phyloP scores from a whole-genome alignment of 2,797 vertebrate genomes.

The Babyrousa celebensis region DNA sequence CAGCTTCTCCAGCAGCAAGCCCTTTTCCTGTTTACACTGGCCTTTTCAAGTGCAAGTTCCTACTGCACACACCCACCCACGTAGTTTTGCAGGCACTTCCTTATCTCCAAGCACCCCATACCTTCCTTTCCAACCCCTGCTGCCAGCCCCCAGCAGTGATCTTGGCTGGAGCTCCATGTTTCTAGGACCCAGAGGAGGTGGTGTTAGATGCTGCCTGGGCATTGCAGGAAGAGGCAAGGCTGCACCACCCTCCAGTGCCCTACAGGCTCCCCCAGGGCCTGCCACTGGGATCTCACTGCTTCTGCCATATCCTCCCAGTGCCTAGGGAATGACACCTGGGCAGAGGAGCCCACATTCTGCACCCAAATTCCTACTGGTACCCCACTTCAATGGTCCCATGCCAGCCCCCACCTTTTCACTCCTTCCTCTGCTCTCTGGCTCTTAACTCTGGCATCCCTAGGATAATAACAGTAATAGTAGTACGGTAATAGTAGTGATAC shows the following conservation, averaged over 20 bases:
- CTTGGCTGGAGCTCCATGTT: background rate
- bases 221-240: background rate
- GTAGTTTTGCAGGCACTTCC: background rate
- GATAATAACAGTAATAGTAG: background rate
- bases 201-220: background rate
- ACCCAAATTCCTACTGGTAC: background rate
- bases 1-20: background rate
- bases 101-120: conserved; percentile 1
- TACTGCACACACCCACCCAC: background rate
- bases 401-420: background rate
- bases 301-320: background rate
- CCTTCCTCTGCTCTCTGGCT: conserved; percentile 9
- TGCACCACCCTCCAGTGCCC: background rate
- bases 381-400: background rate
- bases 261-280: background rate
- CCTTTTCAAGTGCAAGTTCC: background rate
- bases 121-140: conserved; percentile 26
- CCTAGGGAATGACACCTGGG: background rate
- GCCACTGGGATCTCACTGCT: background rate
- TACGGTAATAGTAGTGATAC: background rate
- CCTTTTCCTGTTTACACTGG: conserved; percentile 36
- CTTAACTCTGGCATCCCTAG: background rate
- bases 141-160: conserved; percentile 3
- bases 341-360: background rate
- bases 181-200: background rate